Percentiles rank a stretch among this genome's conserved stretches.
Evolutionary conservation across 1,140 invertebrate species (phyloP).

Genomic region (Musca domestica): DNA sequence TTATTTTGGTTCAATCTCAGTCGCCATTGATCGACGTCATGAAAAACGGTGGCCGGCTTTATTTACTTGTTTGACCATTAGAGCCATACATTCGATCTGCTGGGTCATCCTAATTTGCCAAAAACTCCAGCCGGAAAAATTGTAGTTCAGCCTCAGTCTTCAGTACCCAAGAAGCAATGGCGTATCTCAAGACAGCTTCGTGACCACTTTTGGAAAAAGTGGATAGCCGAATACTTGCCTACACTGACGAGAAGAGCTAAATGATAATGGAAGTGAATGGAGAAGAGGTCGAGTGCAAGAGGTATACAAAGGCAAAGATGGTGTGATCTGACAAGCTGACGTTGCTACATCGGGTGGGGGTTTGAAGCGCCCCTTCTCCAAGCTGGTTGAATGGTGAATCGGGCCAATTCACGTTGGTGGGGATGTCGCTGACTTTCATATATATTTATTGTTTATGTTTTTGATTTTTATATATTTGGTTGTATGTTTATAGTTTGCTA

Average conservation of each 20-base stretch:
- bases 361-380: not conserved
- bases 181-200: not conserved
- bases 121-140: not conserved
- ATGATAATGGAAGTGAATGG: constrained; percentile 12
- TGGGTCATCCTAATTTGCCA: not conserved
- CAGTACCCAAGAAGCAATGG: constrained; percentile 4
- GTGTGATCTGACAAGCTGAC: not conserved
- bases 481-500: too few relatives aligned
- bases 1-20: too few relatives aligned
- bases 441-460: too few relatives aligned
- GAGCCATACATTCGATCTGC: constrained; percentile 23
- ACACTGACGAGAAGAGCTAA: constrained; percentile 21
- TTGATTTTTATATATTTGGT: too few relatives aligned
- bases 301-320: constrained; percentile 1
- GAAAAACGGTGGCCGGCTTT: constrained; percentile 18
- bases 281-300: constrained; percentile 1
- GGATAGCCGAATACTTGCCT: constrained; percentile 23
- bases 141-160: not conserved
- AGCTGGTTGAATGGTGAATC: constrained; percentile 13
- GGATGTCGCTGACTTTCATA: too few relatives aligned
- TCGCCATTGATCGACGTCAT: too few relatives aligned
- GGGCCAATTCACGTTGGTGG: not conserved
- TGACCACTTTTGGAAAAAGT: constrained; percentile 26
- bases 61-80: constrained; percentile 19
- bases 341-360: not conserved